phyloP scores from a whole-genome alignment of 2,113 vertebrate genomes.

The Bagarius yarrelli region DNA sequence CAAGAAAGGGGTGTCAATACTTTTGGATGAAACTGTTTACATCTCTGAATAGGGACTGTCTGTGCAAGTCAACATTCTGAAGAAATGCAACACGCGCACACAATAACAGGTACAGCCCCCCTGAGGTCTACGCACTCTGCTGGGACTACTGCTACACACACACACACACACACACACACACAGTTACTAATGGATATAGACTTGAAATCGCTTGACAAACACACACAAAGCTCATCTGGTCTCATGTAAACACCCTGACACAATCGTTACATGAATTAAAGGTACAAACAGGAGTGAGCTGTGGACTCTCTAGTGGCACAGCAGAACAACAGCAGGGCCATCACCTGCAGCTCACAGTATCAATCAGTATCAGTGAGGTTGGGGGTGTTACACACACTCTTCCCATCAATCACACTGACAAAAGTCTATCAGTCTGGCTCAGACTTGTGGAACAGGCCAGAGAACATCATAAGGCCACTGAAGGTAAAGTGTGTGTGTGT shows the following conservation, averaged over 20 bases:
- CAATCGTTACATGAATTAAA: conserved; percentile 44
- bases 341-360: neutral
- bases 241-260: conserved; percentile 39
- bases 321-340: neutral
- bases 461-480: no score
- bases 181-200: conserved; percentile 46
- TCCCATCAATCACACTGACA: neutral
- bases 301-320: neutral
- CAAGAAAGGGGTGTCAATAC: neutral
- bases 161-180: conserved; percentile 44
- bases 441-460: no score
- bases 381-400: neutral
- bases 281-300: conserved; percentile 14
- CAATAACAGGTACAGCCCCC: conserved; percentile 49
- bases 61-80: conserved; percentile 29
- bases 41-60: neutral
- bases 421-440: no score
- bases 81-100: conserved; percentile 18
- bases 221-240: neutral
- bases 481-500: no score
- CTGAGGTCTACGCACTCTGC: conserved; percentile 17
- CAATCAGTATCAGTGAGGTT: neutral
- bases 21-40: neutral
- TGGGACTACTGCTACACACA: conserved; percentile 46
- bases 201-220: conserved; percentile 32